A percentile compares a stretch with the other conserved stretches of the same genome.
phyloP scores from a whole-genome alignment of 2,113 vertebrate species.

The Bothrops jararaca region DNA sequence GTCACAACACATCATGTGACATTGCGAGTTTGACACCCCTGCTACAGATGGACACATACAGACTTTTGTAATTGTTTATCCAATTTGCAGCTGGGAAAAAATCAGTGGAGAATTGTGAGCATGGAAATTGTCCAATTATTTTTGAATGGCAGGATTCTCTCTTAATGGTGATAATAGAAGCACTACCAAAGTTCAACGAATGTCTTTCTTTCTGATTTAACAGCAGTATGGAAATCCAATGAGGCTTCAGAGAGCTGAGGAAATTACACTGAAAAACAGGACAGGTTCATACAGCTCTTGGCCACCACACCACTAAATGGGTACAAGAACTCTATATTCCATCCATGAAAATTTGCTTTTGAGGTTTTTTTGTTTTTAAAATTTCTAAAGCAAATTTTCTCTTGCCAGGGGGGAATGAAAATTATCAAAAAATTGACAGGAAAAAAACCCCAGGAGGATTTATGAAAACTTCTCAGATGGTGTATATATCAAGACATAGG shows the following conservation, averaged over 20 bases:
- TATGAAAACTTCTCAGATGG: background rate
- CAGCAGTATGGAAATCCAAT: background rate
- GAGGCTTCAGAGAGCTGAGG: background rate
- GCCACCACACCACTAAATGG: background rate
- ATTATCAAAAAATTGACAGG: background rate
- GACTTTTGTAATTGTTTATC: too few species aligned
- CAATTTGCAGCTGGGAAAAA: background rate
- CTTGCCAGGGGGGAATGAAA: background rate
- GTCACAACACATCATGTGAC: too few species aligned
- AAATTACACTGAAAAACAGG: background rate
- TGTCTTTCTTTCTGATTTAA: background rate
- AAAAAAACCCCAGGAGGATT: background rate
- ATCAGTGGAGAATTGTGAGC: background rate
- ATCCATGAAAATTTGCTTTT: background rate
- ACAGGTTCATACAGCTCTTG: background rate
- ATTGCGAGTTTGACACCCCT: too few species aligned
- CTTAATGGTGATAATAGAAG: background rate
- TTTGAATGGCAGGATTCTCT: background rate
- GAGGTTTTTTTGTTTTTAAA: background rate
- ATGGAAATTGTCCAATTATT: background rate
- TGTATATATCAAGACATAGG: background rate
- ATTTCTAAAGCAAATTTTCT: background rate
- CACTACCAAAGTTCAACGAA: background rate
- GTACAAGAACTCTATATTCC: background rate
- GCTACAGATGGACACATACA: too few species aligned